These are phyloP conservation scores for Dendrocincla fuliginosa DNA, from an alignment of 2,797 vertebrate genomes.

Conservation along the genomic window DNA sequence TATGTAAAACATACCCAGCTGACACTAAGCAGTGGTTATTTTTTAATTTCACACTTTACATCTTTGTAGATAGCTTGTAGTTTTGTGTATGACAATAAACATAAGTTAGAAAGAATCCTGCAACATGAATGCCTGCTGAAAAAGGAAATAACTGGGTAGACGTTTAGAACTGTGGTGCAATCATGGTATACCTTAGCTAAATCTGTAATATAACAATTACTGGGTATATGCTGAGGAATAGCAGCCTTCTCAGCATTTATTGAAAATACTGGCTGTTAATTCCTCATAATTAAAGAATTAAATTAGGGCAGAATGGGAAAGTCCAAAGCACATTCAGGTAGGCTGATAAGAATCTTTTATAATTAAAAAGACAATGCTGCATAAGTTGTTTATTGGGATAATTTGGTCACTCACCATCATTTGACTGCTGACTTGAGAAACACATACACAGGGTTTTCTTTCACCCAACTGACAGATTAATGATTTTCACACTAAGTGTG, in stretches of 20 bases:
- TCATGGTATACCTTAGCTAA: not conserved
- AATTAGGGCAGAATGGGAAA: not conserved
- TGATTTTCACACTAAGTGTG: not conserved
- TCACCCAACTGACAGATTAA: not conserved
- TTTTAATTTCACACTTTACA: not conserved
- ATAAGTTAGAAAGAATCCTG: not conserved
- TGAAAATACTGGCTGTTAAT: not conserved
- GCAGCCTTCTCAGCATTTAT: not conserved
- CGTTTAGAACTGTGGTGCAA: not conserved
- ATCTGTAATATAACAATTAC: not conserved
- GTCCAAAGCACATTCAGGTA: not conserved
- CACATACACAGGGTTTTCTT: not conserved
- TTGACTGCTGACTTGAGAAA: not conserved
- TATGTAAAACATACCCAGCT: not conserved
- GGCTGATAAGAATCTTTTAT: not conserved
- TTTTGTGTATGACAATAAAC: constrained; percentile 6
- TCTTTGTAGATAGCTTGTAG: not conserved
- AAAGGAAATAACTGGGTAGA: not conserved
- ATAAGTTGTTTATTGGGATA: not conserved
- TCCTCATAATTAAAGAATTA: not conserved
- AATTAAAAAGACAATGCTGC: not conserved
- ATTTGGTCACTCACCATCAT: not conserved
- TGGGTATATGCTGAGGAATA: not conserved
- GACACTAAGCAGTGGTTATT: not conserved
- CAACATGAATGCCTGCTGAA: not conserved